Evolutionary conservation across 2,113 vertebrate species (phyloP).

Genomic region (Silurus meridionalis): DNA sequence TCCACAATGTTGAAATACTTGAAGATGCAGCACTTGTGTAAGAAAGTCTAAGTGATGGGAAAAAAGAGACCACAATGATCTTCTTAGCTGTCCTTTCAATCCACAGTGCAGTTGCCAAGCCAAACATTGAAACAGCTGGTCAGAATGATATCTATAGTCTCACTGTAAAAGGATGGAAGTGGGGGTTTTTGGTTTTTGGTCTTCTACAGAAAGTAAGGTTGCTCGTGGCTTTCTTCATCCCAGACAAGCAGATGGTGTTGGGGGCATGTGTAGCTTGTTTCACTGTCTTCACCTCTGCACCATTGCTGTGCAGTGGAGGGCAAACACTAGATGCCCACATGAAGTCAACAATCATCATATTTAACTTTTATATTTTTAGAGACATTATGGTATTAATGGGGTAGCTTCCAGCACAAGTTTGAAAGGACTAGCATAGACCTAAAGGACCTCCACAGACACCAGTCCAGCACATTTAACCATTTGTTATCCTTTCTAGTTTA

Average conservation of each 20-base stretch:
- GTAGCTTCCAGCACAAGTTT: too few relatives aligned
- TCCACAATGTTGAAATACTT: neutral
- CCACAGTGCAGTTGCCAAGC: neutral
- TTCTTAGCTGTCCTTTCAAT: neutral
- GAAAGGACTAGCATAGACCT: neutral
- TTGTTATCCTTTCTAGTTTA: neutral
- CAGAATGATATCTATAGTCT: neutral
- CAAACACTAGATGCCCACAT: neutral
- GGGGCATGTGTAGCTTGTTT: neutral
- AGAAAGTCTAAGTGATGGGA: neutral
- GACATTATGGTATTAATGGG: neutral
- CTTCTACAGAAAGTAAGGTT: too few relatives aligned
- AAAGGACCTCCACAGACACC: neutral
- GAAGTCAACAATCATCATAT: neutral
- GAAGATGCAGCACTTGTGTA: neutral
- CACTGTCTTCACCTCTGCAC: neutral
- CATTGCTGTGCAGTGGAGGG: neutral
- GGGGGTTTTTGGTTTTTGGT: neutral
- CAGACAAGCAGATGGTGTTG: neutral
- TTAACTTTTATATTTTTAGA: neutral
- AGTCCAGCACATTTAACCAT: neutral
- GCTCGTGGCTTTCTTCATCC: neutral
- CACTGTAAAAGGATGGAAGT: neutral
- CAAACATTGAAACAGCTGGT: neutral
- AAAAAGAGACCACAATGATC: neutral